These are phyloP conservation scores for Anableps anableps DNA, from an alignment of 2,797 vertebrate species.

Conservation along the genomic window DNA sequence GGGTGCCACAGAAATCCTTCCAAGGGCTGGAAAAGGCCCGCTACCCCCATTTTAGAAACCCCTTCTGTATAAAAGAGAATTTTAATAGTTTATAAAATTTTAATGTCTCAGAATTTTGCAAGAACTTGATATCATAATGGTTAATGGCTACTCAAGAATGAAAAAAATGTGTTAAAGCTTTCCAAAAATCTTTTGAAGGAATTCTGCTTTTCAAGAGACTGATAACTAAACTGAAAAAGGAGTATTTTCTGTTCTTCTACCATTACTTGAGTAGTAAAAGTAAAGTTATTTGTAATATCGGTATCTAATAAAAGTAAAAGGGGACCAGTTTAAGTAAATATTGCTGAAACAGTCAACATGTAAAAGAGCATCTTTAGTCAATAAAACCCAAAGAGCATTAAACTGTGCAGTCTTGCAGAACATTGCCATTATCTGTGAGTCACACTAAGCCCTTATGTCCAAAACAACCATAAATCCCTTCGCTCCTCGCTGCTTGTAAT, in stretches of 20 bases:
- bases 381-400: not conserved
- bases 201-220: not conserved
- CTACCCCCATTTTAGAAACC: not conserved
- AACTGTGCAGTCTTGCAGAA: not conserved
- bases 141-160: not conserved
- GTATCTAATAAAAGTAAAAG: constrained; percentile 1
- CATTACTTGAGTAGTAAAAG: not conserved
- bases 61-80: not conserved
- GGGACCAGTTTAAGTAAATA: not conserved
- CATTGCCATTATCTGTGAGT: constrained; percentile 1
- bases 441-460: constrained; percentile 9
- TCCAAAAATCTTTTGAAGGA: not conserved
- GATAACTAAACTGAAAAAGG: not conserved
- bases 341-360: not conserved
- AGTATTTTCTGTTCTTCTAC: not conserved
- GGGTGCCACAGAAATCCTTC: not conserved
- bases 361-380: not conserved
- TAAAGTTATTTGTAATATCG: not conserved
- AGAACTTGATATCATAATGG: not conserved
- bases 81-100: not conserved
- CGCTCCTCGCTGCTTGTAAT: not conserved
- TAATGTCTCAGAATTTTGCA: not conserved
- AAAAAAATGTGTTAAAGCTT: not conserved
- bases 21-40: not conserved
- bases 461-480: constrained; percentile 17